A percentile compares a stretch with the other conserved stretches of the same genome.
phyloP scores from a whole-genome alignment of 2,797 vertebrate species.

The Poecile montanus region DNA sequence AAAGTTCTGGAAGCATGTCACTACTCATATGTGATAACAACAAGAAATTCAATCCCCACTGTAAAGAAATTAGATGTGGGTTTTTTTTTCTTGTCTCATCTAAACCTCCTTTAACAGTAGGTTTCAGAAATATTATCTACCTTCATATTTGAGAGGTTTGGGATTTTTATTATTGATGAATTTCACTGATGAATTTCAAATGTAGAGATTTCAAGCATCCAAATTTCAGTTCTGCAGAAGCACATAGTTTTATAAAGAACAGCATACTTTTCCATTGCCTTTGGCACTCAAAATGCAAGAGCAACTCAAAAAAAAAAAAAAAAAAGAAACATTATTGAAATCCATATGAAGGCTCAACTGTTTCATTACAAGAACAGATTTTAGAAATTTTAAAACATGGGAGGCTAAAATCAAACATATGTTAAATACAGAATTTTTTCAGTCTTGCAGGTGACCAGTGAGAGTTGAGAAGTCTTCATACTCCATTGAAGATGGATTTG shows the following conservation, averaged over 20 bases:
- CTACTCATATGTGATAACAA: neutral
- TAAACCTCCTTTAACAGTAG: neutral
- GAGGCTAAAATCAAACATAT: neutral
- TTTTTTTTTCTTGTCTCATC: neutral
- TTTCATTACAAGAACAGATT: neutral
- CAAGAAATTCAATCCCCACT: neutral
- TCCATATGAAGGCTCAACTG: rapidly evolving
- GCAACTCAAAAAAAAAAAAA: neutral
- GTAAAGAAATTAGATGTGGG: neutral
- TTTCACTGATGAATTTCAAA: neutral
- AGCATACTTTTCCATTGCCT: neutral
- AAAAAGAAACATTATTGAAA: neutral
- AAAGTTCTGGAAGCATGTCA: neutral
- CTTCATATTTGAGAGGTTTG: neutral
- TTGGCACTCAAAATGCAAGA: neutral
- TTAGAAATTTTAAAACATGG: neutral
- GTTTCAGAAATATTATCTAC: neutral
- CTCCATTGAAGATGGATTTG: neutral
- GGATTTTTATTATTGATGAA: neutral
- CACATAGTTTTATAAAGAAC: neutral
- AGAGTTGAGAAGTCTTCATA: neutral
- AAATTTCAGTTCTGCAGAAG: neutral
- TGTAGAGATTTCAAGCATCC: neutral
- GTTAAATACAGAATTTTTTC: neutral
- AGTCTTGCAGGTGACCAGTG: neutral